Percentiles rank a stretch among this genome's conserved stretches.
phyloP scores from a whole-genome alignment of 2,888 invertebrate genomes.

The Lissocephala sabroskyi region DNA sequence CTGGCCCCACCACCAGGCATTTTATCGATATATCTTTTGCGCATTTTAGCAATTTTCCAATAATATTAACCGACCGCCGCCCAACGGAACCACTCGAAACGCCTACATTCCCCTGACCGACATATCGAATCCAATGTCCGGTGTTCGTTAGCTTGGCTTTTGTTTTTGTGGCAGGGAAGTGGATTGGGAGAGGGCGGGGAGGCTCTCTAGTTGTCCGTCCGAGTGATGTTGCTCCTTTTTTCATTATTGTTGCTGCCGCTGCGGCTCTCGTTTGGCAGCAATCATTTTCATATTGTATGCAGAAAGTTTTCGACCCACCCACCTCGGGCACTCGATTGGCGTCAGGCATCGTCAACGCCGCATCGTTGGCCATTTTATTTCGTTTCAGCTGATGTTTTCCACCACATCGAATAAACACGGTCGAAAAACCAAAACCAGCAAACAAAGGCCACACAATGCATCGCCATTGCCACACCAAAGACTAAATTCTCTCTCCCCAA shows the following conservation, averaged over 20 bases:
- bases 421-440: too few species aligned
- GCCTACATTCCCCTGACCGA: too few species aligned
- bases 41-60: slow-evolving; percentile 35
- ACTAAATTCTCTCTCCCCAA: too few species aligned
- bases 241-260: neutral
- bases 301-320: slow-evolving; percentile 8
- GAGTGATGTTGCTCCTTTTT: neutral
- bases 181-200: too few species aligned
- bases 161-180: too few species aligned
- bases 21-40: slow-evolving; percentile 18
- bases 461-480: too few species aligned
- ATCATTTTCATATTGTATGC: slow-evolving; percentile 34
- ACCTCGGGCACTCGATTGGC: neutral
- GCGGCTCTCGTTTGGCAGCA: slow-evolving; percentile 14
- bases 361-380: slow-evolving; percentile 6
- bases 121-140: neutral
- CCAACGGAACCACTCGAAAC: too few species aligned
- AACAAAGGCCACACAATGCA: too few species aligned
- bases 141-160: neutral
- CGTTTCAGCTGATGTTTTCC: slow-evolving; percentile 3
- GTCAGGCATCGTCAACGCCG: neutral
- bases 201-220: too few species aligned
- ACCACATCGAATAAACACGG: neutral
- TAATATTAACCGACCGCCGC: slow-evolving; percentile 25
- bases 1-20: too few species aligned